Evolutionary conservation across 1,140 invertebrate genomes (phyloP).

Genomic region (Manduca sexta): DNA sequence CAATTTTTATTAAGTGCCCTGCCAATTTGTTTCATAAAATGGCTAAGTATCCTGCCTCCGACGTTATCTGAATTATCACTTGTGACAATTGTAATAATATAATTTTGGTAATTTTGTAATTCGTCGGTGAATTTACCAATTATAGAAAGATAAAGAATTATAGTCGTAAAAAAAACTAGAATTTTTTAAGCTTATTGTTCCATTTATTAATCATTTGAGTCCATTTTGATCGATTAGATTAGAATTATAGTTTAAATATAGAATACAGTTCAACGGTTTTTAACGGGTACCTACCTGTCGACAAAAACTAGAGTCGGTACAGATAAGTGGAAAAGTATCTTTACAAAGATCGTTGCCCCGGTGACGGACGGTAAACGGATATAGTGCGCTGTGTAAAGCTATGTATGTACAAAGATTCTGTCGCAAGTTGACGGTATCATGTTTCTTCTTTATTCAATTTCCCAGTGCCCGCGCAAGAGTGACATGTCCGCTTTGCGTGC

Average conservation of each 20-base stretch:
- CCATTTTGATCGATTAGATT: not conserved
- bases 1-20: too few species aligned
- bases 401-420: constrained; percentile 28
- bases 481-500: constrained; percentile 28
- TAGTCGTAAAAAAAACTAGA: too few species aligned
- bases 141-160: too few species aligned
- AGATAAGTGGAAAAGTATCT: not conserved
- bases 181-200: too few species aligned
- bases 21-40: too few species aligned
- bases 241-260: too few species aligned
- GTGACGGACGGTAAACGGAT: constrained; percentile 6
- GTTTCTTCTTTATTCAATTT: constrained; percentile 64
- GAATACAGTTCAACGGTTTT: too few species aligned
- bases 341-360: constrained; percentile 33
- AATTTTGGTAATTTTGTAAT: constrained; percentile 25
- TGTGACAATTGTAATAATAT: constrained; percentile 9
- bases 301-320: not conserved
- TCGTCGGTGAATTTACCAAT: constrained; percentile 30
- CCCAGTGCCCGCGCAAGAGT: constrained; percentile 30
- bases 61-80: too few species aligned
- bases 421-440: constrained; percentile 43
- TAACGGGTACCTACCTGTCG: too few species aligned
- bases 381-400: constrained; percentile 3
- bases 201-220: too few species aligned
- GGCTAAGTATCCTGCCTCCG: too few species aligned